Evolutionary conservation across 1,140 invertebrate species (phyloP).

Genomic region (Globodera ellingtonae): DNA sequence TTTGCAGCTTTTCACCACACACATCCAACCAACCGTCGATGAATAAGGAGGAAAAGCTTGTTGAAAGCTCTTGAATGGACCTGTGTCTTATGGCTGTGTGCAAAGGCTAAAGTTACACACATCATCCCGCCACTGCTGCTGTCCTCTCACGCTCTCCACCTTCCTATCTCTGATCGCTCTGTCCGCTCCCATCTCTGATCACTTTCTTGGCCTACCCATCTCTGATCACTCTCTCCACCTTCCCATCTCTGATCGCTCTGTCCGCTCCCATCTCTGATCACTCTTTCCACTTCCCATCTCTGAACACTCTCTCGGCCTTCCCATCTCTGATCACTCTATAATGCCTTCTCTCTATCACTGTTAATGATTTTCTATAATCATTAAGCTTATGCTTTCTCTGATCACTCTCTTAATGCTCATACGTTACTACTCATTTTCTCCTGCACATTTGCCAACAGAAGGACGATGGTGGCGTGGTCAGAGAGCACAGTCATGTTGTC

Average conservation of each 20-base stretch:
- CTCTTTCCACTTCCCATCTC: neutral
- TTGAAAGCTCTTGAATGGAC: neutral
- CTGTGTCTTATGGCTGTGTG: neutral
- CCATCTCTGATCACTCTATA: too few species aligned
- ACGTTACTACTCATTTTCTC: neutral
- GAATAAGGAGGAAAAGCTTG: neutral
- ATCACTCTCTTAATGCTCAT: neutral
- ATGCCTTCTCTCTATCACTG: too few species aligned
- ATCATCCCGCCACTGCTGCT: neutral
- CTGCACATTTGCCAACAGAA: too few species aligned
- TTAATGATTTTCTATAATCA: too few species aligned
- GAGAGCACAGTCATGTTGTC: too few species aligned
- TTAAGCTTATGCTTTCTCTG: neutral
- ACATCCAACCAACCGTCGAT: neutral
- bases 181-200: neutral
- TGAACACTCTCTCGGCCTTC: neutral
- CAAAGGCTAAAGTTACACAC: neutral
- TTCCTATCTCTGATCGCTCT: neutral
- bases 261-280: neutral
- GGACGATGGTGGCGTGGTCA: too few species aligned
- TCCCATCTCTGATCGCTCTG: neutral
- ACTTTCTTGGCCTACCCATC: neutral
- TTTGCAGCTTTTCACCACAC: neutral
- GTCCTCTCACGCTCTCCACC: neutral
- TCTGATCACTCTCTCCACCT: too few species aligned